phyloP scores from a whole-genome alignment of 1,140 invertebrate species.

The Camponotus floridanus region DNA sequence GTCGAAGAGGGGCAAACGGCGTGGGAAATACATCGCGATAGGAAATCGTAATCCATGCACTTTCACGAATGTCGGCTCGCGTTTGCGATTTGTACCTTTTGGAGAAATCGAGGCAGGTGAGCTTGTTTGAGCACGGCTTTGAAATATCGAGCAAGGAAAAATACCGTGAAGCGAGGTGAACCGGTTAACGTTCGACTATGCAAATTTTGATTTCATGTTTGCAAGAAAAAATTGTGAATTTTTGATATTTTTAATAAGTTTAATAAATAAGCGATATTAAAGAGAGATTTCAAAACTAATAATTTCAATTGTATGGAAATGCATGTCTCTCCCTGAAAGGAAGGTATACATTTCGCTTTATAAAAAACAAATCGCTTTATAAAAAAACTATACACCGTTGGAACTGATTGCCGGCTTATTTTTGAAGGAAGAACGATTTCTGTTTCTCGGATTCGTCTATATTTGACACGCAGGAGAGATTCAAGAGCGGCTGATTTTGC shows the following conservation, averaged over 20 bases:
- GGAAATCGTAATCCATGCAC: slow-evolving; percentile 51
- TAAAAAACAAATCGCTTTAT: background rate
- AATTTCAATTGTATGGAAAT: background rate
- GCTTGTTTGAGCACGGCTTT: background rate
- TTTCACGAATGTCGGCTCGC: slow-evolving; percentile 15
- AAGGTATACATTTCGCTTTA: background rate
- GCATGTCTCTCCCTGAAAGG: background rate
- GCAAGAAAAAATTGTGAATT: background rate
- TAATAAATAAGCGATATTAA: background rate
- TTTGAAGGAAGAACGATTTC: slow-evolving; percentile 20
- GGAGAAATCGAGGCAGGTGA: background rate
- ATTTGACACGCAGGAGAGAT: slow-evolving; percentile 21
- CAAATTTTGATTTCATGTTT: slow-evolving; percentile 11
- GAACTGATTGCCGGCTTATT: slow-evolving; percentile 21
- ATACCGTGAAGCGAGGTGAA: background rate
- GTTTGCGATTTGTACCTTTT: slow-evolving; percentile 19
- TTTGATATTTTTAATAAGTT: background rate
- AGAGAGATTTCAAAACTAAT: background rate
- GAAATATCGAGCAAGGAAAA: background rate
- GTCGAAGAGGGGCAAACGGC: slow-evolving; percentile 23
- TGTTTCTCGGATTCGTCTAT: slow-evolving; percentile 8
- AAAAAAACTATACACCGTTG: background rate
- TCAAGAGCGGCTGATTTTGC: slow-evolving; percentile 26
- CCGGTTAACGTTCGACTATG: background rate
- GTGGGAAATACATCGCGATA: background rate